Conservation (phyloP, 2,888 invertebrate species). For the Ormyrus labotus region DNA sequence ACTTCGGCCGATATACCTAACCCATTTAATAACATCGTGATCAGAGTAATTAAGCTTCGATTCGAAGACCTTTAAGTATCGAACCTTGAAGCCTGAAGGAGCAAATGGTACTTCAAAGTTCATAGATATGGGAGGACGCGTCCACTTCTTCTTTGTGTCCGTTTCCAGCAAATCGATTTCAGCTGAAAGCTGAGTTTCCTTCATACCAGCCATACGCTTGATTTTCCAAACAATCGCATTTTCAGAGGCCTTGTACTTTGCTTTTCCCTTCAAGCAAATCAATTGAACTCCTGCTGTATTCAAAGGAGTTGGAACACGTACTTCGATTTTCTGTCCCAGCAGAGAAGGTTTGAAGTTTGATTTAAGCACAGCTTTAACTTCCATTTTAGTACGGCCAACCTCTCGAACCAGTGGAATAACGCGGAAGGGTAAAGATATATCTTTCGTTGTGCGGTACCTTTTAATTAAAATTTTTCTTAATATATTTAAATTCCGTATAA, state of each 20-base stretch:
- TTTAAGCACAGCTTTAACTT: conserved; percentile 99
- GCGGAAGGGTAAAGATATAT: conserved; percentile 99
- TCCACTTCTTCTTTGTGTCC: conserved; percentile 99
- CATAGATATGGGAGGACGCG: conserved; percentile 99
- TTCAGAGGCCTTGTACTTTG: conserved; percentile 99
- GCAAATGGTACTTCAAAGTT: conserved; percentile 99
- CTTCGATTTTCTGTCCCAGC: conserved; percentile 99
- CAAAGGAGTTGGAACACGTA: conserved; percentile 98
- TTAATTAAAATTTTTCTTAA: conserved; percentile 15
- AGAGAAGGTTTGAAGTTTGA: conserved; percentile 99
- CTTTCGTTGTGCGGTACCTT: conserved; percentile 99
- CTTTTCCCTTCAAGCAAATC: conserved; percentile 99
- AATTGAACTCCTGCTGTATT: conserved; percentile 99
- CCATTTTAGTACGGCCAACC: conserved; percentile 99
- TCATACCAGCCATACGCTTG: conserved; percentile 97
- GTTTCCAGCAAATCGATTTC: conserved; percentile 99
- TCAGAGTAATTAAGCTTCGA: conserved; percentile 99
- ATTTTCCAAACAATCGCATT: conserved; percentile 97
- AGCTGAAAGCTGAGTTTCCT: conserved; percentile 99
- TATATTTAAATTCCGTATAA: neutral
- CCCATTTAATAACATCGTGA: conserved; percentile 99
- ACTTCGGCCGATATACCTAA: conserved; percentile 98
- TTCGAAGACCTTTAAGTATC: conserved; percentile 99
- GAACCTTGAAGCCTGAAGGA: conserved; percentile 99
- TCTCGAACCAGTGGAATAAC: conserved; percentile 99